Base-by-base conservation (phyloP, 2,888 invertebrate species). In the Leptopilina syphax region DNA sequence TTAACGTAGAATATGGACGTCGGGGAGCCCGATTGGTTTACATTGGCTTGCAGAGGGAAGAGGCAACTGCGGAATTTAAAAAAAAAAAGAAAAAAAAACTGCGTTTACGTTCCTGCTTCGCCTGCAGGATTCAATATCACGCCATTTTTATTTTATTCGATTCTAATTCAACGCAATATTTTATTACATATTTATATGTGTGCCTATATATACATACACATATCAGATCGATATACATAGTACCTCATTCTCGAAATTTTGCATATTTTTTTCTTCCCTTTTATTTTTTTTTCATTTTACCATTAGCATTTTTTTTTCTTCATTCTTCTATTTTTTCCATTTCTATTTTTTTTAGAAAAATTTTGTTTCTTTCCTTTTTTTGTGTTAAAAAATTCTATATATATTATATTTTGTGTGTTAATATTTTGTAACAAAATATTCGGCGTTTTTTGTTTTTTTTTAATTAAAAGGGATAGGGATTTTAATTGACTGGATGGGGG, bases 11-110 rank as follows among this genome's bases (percentile, higher is more conserved):
- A 87, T 89, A 86, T 85, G 86, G 85, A 87, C 85, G 86, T 88
- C 86, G 87, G 85, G 87, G 84, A 84, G 85, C 83, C 34, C 88
- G 88, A 89, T 89, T 89, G 89, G 89, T 89, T 89, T 89, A 89
- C 87, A 87, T 85, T 87, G 85, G 85, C 84, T 84, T 34, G n/a
- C 41, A 73, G n/a, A n/a, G 41, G 41, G 41, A 73, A n/a, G 85
- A 83, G 85, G 34, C 34, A 83, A 82, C 83, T 84, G 34, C 34
- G 87, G 86, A 86, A 89, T 89, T 89, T 89, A 85, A 8, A 44
- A 85, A 34, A 34, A 89, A 88, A 89, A 86, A 87, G 86, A 85
- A 8, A 44, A 85, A 34, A 34, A 89, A 88, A 89, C 86, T 88
- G 87, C 88, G 86, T 10, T 87, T 87, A 88, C 85, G 57, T 57